Percentiles rank a stretch among this genome's conserved stretches.
These are phyloP conservation scores for Pachydiplax longipennis DNA, from an alignment of 2,888 invertebrate species.

Conservation along the genomic window DNA sequence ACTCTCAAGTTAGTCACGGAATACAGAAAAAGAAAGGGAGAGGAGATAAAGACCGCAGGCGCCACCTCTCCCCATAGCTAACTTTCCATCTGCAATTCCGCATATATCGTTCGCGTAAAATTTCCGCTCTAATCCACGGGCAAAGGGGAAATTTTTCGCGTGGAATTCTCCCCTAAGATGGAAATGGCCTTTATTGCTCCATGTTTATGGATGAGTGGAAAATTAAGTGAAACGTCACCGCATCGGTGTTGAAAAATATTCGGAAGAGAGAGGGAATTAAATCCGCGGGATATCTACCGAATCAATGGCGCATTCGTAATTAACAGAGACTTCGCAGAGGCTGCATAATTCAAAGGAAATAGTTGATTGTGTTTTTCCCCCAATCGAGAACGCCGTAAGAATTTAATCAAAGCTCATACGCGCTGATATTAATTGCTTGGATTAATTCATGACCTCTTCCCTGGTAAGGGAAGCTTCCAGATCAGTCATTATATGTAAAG, in stretches of 20 bases:
- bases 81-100: not conserved
- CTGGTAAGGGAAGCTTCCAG: not conserved
- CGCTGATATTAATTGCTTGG: not conserved
- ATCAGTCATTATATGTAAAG: not conserved
- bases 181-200: not conserved
- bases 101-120: not conserved
- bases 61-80: not conserved
- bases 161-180: not conserved
- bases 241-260: not conserved
- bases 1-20: too few species aligned
- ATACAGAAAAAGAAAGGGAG: too few species aligned
- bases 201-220: not conserved
- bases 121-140: not conserved
- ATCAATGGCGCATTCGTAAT: not conserved
- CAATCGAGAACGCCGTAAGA: not conserved
- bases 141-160: not conserved
- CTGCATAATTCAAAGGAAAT: not conserved
- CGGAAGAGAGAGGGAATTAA: not conserved
- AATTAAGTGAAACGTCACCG: not conserved
- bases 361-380: not conserved
- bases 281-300: not conserved
- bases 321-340: not conserved
- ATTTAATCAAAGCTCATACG: not conserved
- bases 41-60: too few species aligned
- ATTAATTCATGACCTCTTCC: not conserved